Evolutionary conservation across 2,113 vertebrate genomes (phyloP), one percentile per base, ranked within the genome.

Genomic region (Campylomormyrus numenius): DNA sequence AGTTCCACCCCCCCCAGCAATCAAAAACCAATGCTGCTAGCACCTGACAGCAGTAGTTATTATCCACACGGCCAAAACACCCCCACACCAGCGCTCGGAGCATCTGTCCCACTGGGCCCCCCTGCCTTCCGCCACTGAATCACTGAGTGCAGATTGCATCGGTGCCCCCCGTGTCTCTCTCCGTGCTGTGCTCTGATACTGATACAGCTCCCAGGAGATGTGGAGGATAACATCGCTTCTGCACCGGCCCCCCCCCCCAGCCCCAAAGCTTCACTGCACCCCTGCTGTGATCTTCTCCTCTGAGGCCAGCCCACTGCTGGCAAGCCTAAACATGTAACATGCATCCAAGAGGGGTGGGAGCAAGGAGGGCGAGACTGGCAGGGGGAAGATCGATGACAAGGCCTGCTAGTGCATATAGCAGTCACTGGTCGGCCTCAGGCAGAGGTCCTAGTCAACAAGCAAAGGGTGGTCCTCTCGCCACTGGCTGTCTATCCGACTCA

Each of bases 171-270:
- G 9, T 83, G 91, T 88, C 90, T 62, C 0, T 92, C 93, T 92
- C 91, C 89, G 88, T 5, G 45, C 86, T 90, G 89, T 90, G 39
- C 31, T 85, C 92, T 90, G 90, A 90, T 90, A 70, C 50, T 91
- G 93, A 94, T 94, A 94, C 87, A 91, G 91, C 90, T 93, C 92
- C 93, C 94, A 90, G 89, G 89, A 92, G 35, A 84, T 89, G 83
- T 52, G 88, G 11, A 53, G 89, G 94, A 93, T 92, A 92, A 45
- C 66, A 13, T 10, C n/a, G 1, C 87, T 48, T 21, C 74, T 49
- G 52, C 56, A 31, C 10, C 50, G 3, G 48, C n/a, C 48, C 9
- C 48, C 10, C 89, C 83, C 74, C 46, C 46, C 39, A 11, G 46
- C 13, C 88, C 70, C 27, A 45, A 48, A 49, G 88, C 62, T 35